Base-by-base conservation (phyloP, 2,888 invertebrate genomes). In the Tuberolachnus salignus region DNA sequence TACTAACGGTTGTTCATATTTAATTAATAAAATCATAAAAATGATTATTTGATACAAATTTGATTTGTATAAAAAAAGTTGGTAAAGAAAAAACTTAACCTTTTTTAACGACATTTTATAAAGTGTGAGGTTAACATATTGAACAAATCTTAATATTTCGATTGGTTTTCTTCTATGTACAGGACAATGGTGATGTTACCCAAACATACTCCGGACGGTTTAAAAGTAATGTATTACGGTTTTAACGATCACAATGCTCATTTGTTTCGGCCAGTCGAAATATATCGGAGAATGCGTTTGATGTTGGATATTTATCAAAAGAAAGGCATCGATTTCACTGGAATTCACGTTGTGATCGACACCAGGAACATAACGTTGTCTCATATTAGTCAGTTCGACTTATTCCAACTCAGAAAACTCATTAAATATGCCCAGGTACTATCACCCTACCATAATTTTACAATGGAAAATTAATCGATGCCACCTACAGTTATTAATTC, bases 281-380 rank as follows among this genome's bases (percentile, higher is more conserved):
- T 81, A 51, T 81, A 80, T 42, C 71, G 70, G 82, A 80, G 80
- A 82, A 74, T 82, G 49, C 74, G 82, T 11, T 82, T 83, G 82
- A 80, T 83, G 34, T 81, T 83, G 80, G 83, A 84, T 64, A 81
- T 82, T 10, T 83, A 82, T 64, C 80, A 83, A 26, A 81, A 81
- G 55, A 81, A 82, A 66, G 83, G 83, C 0, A 82, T 83, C 34
- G 83, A 83, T 80, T 84, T 83, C 73, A 82, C 83, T 0, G 83
- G 83, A 10, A 81, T 84, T 46, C 82, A 83, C 66, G 82, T 83
- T 19, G 75, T 84, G n/a, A 81, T 83, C 19, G 83, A 84, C 69
- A 72, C 83, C 1, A 80, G 81, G 26, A 70, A 83, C 67, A 71
- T 83, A 26, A 81, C 80, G 19, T 66, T 84, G 13, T 82, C 82